Conservation (phyloP, 1,140 invertebrate species). For the Zaprionus inermis region DNA sequence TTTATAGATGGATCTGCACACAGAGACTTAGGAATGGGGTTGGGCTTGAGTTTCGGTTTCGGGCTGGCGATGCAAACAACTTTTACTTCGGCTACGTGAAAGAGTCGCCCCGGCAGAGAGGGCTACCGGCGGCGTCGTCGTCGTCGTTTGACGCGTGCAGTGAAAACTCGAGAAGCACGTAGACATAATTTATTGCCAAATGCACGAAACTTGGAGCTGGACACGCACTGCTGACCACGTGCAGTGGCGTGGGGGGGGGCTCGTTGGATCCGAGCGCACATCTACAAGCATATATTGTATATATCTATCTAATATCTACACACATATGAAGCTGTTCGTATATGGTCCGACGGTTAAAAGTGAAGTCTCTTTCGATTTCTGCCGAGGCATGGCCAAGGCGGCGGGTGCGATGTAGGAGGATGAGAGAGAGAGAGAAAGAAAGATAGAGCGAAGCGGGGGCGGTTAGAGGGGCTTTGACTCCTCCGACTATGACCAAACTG, state of each 20-base stretch:
- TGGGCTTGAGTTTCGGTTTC: constrained; percentile 7
- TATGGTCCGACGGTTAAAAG: constrained; percentile 15
- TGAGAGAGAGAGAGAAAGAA: neutral
- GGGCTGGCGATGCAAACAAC: neutral
- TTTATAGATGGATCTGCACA: constrained; percentile 4
- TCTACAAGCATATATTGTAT: constrained; percentile 83
- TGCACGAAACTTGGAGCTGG: constrained; percentile 35
- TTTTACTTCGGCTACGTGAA: neutral
- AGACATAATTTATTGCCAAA: constrained; percentile 47
- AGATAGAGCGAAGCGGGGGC: neutral
- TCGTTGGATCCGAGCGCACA: constrained; percentile 20
- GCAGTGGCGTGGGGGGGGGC: constrained; percentile 66
- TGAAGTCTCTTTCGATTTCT: constrained; percentile 29
- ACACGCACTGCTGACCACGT: constrained; percentile 39
- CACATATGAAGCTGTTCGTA: neutral
- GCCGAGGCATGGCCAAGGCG: neutral
- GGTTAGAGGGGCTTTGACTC: neutral
- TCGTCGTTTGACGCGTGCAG: constrained; percentile 27
- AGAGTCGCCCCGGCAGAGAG: neutral
- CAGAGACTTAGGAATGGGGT: neutral
- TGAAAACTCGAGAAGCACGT: constrained; percentile 43
- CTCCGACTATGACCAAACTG: constrained; percentile 11
- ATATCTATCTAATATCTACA: constrained; percentile 58
- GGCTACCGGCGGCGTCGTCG: neutral
- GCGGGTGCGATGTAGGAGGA: too few species aligned